Conservation (phyloP, 2,888 invertebrate species). For the Drosophila antonietae region DNA sequence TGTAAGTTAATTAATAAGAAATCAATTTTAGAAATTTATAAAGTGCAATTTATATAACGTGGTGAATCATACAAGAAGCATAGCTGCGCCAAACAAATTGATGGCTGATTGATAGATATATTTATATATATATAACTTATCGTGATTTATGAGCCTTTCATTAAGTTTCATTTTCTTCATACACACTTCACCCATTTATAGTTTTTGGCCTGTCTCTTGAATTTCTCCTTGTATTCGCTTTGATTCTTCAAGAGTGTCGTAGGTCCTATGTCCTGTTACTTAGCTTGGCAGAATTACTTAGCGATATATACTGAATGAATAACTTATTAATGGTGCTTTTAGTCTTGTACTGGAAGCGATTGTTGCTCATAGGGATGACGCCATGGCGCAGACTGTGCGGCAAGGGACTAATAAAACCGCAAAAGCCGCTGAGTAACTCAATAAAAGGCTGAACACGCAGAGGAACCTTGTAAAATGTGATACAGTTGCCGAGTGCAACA, state of each 20-base stretch:
- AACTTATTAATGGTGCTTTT: not conserved
- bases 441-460: conserved; percentile 57
- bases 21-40: no score
- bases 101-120: no score
- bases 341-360: conserved; percentile 12
- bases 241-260: not conserved
- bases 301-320: not conserved
- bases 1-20: no score
- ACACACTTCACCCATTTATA: not conserved
- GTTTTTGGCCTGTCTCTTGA: not conserved
- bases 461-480: conserved; percentile 34
- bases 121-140: not conserved
- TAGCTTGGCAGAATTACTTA: no score
- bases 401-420: conserved; percentile 55
- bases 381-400: conserved; percentile 45
- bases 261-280: not conserved
- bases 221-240: not conserved
- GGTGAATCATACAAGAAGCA: no score
- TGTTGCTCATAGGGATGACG: conserved; percentile 58
- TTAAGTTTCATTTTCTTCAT: not conserved
- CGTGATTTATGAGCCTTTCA: not conserved
- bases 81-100: no score
- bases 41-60: no score
- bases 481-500: conserved; percentile 52
- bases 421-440: conserved; percentile 60